phyloP scores from a whole-genome alignment of 2,113 vertebrate species.

The Megaceryle torquata region DNA sequence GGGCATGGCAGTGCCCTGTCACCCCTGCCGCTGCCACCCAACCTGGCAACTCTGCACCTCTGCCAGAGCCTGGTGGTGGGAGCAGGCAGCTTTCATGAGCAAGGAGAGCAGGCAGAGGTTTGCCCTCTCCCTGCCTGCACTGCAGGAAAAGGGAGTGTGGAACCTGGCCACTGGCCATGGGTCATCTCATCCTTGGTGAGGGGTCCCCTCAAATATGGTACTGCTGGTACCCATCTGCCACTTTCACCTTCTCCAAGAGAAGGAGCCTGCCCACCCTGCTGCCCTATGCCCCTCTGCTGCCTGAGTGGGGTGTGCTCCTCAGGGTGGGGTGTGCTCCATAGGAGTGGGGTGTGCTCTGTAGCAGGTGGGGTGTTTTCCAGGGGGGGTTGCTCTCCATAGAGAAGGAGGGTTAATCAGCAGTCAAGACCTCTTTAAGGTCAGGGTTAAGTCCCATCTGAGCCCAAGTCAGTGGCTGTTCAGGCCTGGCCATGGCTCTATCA shows the following conservation, averaged over 20 bases:
- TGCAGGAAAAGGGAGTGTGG: neutral
- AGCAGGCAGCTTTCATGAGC: neutral
- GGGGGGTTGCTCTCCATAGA: neutral
- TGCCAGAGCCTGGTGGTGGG: neutral
- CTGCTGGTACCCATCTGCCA: neutral
- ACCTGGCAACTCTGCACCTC: neutral
- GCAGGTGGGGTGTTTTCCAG: no score
- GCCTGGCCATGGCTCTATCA: neutral
- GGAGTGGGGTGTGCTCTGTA: neutral
- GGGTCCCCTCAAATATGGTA: neutral
- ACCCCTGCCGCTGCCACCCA: neutral
- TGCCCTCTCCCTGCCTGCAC: neutral
- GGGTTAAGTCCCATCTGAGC: neutral
- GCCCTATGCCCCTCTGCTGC: no score
- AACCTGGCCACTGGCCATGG: neutral
- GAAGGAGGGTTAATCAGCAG: neutral
- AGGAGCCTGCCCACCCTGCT: neutral
- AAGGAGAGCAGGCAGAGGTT: neutral
- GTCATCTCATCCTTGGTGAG: neutral
- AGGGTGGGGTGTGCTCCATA: neutral
- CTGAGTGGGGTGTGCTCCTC: neutral
- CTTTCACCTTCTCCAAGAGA: rapidly evolving
- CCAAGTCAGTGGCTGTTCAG: neutral
- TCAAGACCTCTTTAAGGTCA: neutral
- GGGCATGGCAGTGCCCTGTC: rapidly evolving